phyloP scores from a whole-genome alignment of 2,888 invertebrate genomes.

The Pterobdella sp. region DNA sequence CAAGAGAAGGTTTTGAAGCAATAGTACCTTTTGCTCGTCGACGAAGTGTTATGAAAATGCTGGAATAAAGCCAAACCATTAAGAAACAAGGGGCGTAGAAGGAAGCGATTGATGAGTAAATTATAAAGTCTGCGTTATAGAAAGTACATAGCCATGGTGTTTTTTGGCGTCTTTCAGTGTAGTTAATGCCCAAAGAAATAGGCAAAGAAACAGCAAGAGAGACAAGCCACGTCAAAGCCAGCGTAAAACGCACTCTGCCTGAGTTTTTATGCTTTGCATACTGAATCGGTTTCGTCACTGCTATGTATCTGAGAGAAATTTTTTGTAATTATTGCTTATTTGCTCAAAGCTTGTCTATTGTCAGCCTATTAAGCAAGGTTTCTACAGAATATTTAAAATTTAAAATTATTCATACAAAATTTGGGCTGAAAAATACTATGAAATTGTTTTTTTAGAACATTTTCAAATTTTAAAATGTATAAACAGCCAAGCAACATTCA shows the following conservation, averaged over 20 bases:
- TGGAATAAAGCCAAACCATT: conserved; percentile 94
- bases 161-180: conserved; percentile 35
- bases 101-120: conserved; percentile 94
- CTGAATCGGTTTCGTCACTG: conserved; percentile 95
- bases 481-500: no score
- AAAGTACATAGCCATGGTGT: conserved; percentile 62
- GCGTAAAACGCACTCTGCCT: conserved; percentile 79
- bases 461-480: no score
- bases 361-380: not conserved
- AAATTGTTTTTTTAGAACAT: no score
- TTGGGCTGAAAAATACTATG: no score
- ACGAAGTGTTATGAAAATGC: conserved; percentile 79
- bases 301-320: conserved; percentile 73
- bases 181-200: conserved; percentile 85
- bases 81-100: conserved; percentile 96
- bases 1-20: conserved; percentile 30
- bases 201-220: conserved; percentile 90
- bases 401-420: no score
- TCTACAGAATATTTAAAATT: no score
- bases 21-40: conserved; percentile 42
- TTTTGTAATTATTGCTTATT: not conserved
- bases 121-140: conserved; percentile 94
- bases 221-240: conserved; percentile 89
- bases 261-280: conserved; percentile 93
- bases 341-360: not conserved